These are phyloP conservation scores for Sebastes matsubarae DNA, from an alignment of 2,797 vertebrate species.

Conservation along the genomic window DNA sequence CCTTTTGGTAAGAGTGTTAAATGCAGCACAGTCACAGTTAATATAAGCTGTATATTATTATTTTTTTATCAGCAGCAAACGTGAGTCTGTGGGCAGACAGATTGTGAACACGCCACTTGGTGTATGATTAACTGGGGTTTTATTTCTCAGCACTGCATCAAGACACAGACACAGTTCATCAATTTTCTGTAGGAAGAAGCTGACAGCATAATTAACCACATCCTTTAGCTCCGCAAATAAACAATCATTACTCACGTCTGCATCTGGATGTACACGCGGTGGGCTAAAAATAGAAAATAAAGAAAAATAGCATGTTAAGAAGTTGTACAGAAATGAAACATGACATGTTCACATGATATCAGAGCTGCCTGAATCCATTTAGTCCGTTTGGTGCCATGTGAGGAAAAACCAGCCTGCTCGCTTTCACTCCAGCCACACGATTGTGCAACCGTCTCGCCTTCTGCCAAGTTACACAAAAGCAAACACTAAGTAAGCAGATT, in stretches of 20 bases:
- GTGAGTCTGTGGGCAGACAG: conserved; percentile 10
- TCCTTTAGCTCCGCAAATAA: conserved; percentile 62
- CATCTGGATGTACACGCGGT: conserved; percentile 24
- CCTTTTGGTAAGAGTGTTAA: neutral
- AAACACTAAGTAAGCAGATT: conserved; percentile 61
- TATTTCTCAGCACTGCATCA: conserved; percentile 59
- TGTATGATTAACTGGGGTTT: conserved; percentile 57
- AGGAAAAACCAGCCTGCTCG: conserved; percentile 21
- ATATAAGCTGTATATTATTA: neutral
- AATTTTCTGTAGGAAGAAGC: conserved; percentile 54
- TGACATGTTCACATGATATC: conserved; percentile 43
- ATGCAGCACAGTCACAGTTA: neutral
- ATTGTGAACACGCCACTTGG: conserved; percentile 38
- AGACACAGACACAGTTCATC: conserved; percentile 56
- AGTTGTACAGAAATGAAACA: conserved; percentile 25
- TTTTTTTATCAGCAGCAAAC: neutral
- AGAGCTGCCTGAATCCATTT: conserved; percentile 8
- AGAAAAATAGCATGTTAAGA: conserved; percentile 22
- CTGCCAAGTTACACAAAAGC: conserved; percentile 69
- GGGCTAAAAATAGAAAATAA: conserved; percentile 15
- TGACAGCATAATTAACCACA: conserved; percentile 71
- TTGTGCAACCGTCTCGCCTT: conserved; percentile 31
- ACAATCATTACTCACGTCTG: conserved; percentile 63
- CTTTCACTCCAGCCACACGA: conserved; percentile 30
- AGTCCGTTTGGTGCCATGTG: conserved; percentile 18